phyloP scores from a whole-genome alignment of 2,113 vertebrate genomes.

The Notechis scutatus region DNA sequence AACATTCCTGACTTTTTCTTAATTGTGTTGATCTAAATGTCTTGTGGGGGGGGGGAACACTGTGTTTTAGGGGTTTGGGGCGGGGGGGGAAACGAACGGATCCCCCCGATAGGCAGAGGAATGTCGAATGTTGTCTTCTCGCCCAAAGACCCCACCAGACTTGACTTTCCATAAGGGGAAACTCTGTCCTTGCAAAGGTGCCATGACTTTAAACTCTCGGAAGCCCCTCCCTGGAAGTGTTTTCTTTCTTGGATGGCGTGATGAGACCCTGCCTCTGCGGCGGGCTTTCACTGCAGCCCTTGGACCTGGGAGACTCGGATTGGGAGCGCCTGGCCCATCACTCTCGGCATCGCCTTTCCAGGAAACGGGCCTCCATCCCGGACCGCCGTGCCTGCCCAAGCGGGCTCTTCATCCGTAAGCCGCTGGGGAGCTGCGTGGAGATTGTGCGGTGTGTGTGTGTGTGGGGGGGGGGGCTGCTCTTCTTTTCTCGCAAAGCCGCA shows the following conservation, averaged over 20 bases:
- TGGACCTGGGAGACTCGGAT: not conserved
- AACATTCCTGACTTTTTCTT: constrained; percentile 45
- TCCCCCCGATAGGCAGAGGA: constrained; percentile 15
- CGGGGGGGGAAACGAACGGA: constrained; percentile 16
- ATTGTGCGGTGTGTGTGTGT: too few relatives aligned
- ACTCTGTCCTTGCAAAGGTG: constrained; percentile 27
- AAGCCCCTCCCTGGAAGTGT: constrained; percentile 41
- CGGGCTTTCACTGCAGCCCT: constrained; percentile 21
- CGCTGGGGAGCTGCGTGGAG: not conserved
- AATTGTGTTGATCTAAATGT: constrained; percentile 31
- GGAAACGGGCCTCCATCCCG: constrained; percentile 43
- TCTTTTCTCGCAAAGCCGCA: not conserved
- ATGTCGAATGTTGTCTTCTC: not conserved
- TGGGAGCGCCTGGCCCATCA: constrained; percentile 31
- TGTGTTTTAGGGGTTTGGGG: not conserved
- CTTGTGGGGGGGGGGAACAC: too few relatives aligned
- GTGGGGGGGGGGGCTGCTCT: not conserved
- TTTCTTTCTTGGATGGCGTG: not conserved
- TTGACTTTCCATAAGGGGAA: constrained; percentile 24
- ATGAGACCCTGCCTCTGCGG: not conserved
- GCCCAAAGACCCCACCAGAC: constrained; percentile 18
- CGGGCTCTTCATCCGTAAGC: constrained; percentile 27
- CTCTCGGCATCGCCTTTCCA: constrained; percentile 35
- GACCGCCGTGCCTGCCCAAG: constrained; percentile 28
- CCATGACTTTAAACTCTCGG: constrained; percentile 6